Evolutionary conservation across 2,113 vertebrate species (phyloP).

Genomic region (Melanerpes aurifrons): DNA sequence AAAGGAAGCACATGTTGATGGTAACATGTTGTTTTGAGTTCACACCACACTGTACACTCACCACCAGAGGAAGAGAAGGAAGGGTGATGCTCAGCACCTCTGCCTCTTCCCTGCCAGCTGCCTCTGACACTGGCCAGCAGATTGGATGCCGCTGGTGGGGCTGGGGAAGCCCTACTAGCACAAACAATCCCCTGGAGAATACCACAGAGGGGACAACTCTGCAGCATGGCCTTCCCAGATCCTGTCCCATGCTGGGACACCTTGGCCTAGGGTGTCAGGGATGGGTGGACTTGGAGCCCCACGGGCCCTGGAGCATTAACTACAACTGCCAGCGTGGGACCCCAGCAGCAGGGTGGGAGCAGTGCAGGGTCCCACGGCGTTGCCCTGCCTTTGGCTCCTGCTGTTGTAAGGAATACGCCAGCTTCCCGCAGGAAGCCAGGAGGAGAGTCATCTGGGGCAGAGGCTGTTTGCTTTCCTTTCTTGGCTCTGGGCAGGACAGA

Average conservation of each 20-base stretch:
- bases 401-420: background rate
- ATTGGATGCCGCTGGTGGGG: background rate
- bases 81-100: background rate
- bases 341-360: rapidly evolving
- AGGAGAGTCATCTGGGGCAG: constrained; percentile 6
- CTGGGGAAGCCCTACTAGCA: background rate
- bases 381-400: background rate
- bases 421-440: background rate
- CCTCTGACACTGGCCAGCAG: rapidly evolving
- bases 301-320: rapidly evolving
- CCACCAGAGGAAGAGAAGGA: background rate
- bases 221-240: rapidly evolving
- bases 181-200: background rate
- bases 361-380: rapidly evolving
- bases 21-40: rapidly evolving
- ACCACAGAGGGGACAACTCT: rapidly evolving
- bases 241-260: background rate
- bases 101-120: background rate
- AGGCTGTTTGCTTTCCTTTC: constrained; percentile 49
- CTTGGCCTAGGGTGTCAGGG: background rate
- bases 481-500: background rate
- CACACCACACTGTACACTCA: rapidly evolving
- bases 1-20: background rate
- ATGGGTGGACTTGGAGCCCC: background rate
- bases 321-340: rapidly evolving